Percentiles rank a stretch among this genome's conserved stretches.
Evolutionary conservation across 2,113 vertebrate genomes (phyloP).

Genomic region (Xyliphius kryptos): DNA sequence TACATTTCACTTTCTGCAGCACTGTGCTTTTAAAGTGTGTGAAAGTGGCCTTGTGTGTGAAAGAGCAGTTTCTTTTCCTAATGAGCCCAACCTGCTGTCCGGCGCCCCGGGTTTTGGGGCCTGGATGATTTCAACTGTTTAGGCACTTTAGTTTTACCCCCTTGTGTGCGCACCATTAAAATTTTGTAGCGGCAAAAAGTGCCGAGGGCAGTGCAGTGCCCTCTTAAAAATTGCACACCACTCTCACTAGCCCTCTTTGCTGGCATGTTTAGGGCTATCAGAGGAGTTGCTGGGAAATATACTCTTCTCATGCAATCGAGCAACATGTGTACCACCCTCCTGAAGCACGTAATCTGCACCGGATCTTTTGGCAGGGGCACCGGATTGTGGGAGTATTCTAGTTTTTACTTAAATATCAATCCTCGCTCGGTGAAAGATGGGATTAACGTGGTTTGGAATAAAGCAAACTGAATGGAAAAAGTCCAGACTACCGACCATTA

Average conservation of each 20-base stretch:
- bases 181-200: conserved; percentile 63
- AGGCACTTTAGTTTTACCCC: conserved; percentile 48
- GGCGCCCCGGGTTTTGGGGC: conserved; percentile 43
- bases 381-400: no score
- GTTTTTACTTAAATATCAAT: no score
- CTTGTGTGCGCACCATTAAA: conserved; percentile 61
- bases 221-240: conserved; percentile 45
- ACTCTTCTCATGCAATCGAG: conserved; percentile 69
- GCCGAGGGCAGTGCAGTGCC: conserved; percentile 51
- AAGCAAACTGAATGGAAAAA: background rate
- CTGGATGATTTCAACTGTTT: conserved; percentile 61
- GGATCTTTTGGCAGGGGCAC: conserved; percentile 43
- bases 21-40: conserved; percentile 27
- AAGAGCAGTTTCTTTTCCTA: conserved; percentile 24
- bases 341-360: conserved; percentile 21
- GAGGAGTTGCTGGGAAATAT: conserved; percentile 62
- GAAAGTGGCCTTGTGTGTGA: conserved; percentile 34
- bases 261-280: conserved; percentile 57
- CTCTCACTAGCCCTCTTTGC: conserved; percentile 55
- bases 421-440: no score
- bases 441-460: background rate
- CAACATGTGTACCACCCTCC: conserved; percentile 36
- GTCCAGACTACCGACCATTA: background rate
- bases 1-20: no score
- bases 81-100: conserved; percentile 42